Percentiles rank a stretch among this genome's conserved stretches.
phyloP scores from a whole-genome alignment of 2,797 vertebrate species.

The Dromococcyx pavoninus region DNA sequence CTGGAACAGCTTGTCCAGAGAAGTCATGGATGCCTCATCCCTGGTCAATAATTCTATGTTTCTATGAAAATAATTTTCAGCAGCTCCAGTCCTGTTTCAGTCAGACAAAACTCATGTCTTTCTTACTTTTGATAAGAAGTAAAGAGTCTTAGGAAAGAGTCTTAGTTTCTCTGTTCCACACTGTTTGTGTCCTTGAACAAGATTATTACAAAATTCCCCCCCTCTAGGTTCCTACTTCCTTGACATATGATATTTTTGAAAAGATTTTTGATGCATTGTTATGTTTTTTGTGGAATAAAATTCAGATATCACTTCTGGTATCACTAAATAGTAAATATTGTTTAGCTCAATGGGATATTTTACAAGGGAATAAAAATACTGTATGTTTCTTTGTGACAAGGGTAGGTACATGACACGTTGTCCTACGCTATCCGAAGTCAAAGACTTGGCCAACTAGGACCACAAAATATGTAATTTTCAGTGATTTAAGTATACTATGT shows the following conservation, averaged over 20 bases:
- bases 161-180: neutral
- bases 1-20: too few relatives aligned
- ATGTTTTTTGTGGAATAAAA: neutral
- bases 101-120: neutral
- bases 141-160: neutral
- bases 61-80: neutral
- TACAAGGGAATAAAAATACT: neutral
- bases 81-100: neutral
- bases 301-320: neutral
- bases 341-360: neutral
- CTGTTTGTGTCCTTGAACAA: neutral
- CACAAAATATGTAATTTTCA: neutral
- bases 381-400: neutral
- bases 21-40: too few relatives aligned
- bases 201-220: neutral
- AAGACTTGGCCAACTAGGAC: neutral
- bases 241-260: neutral
- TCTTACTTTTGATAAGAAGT: neutral
- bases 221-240: neutral
- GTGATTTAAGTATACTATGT: neutral
- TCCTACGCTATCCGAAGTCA: neutral
- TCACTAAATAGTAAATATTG: neutral
- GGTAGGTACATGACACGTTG: accelerated
- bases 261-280: neutral
- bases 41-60: too few relatives aligned